Percentiles rank a stretch among this genome's conserved stretches.
Evolutionary conservation across 2,113 vertebrate species (phyloP).

Genomic region (Strix uralensis): DNA sequence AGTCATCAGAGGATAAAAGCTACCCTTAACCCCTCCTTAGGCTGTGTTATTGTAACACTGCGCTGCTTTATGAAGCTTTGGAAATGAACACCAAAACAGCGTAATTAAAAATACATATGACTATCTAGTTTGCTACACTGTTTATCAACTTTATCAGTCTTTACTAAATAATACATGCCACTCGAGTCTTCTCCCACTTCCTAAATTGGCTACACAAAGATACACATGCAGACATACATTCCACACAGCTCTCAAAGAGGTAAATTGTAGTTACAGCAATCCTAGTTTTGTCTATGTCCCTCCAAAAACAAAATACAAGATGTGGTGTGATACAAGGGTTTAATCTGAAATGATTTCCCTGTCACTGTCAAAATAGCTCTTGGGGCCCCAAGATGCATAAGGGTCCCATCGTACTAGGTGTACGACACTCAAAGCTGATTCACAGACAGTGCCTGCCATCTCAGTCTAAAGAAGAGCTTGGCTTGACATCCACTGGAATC

Average conservation of each 20-base stretch:
- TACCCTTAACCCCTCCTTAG: neutral
- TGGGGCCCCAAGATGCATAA: neutral
- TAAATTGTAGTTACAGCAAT: neutral
- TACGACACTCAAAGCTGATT: neutral
- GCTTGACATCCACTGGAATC: neutral
- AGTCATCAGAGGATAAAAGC: neutral
- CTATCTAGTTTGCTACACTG: fast-evolving
- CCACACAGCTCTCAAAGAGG: neutral
- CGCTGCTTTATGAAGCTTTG: neutral
- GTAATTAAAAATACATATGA: neutral
- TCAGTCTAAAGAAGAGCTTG: neutral
- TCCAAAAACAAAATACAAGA: neutral
- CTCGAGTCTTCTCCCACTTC: neutral
- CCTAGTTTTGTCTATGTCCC: neutral
- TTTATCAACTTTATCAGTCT: fast-evolving
- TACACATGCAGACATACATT: too few species aligned
- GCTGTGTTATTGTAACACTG: neutral
- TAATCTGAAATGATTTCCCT: neutral
- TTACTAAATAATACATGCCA: neutral
- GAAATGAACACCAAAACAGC: neutral
- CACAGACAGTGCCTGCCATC: neutral
- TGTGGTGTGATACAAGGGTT: neutral
- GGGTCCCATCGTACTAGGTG: neutral
- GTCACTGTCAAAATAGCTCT: neutral
- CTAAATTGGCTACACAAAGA: neutral